phyloP scores from a whole-genome alignment of 1,140 invertebrate genomes.

The Ips typographus region DNA sequence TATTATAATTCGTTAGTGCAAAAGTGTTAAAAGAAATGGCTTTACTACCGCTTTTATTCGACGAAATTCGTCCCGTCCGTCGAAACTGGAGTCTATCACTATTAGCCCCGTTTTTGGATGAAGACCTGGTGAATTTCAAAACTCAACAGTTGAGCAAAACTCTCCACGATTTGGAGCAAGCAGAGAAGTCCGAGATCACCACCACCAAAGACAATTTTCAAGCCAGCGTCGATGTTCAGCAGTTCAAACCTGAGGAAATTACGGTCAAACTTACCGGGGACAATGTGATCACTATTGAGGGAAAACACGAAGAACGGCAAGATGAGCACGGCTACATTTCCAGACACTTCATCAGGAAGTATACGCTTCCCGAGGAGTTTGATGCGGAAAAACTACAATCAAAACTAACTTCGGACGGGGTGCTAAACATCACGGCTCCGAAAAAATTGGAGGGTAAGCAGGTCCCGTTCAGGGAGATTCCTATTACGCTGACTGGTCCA shows the following conservation, averaged over 20 bases:
- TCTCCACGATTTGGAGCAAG: not conserved
- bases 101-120: not conserved
- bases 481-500: not conserved
- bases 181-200: conserved; percentile 20
- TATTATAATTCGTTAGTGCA: too few relatives aligned
- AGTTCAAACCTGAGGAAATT: conserved; percentile 7
- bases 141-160: not conserved
- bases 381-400: conserved; percentile 65
- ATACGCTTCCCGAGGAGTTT: conserved; percentile 68
- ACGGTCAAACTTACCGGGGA: conserved; percentile 1
- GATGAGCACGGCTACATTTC: conserved; percentile 8
- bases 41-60: conserved; percentile 28
- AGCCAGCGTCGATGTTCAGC: conserved; percentile 45
- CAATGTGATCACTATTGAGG: conserved; percentile 2
- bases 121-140: conserved; percentile 1
- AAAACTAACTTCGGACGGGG: conserved; percentile 71
- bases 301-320: conserved; percentile 2
- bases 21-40: conserved; percentile 28
- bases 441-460: conserved; percentile 31
- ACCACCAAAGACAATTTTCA: conserved; percentile 58
- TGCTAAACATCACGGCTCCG: conserved; percentile 67
- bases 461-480: not conserved
- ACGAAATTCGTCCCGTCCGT: not conserved
- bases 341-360: conserved; percentile 68
- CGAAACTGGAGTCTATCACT: conserved; percentile 18